Evolutionary conservation across 1,140 invertebrate genomes (phyloP), one percentile per base, ranked within the genome.

Genomic region (Papilio dardanus): DNA sequence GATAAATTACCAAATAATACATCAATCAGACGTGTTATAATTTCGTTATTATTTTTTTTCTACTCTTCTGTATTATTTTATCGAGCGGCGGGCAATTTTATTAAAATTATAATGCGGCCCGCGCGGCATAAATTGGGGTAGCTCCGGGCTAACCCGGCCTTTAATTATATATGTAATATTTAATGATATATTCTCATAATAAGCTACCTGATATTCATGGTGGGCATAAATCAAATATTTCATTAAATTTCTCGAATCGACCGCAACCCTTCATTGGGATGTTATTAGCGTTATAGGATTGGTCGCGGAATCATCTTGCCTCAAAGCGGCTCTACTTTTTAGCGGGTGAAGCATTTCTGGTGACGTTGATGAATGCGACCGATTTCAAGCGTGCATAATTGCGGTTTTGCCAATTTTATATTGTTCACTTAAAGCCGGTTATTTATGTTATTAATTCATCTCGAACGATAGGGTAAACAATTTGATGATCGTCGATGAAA

Each of bases 11-110:
- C 88, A 91, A 93, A 93, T 93, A 93, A 90, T 91, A 90, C 90
- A 92, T 92, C 90, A 91, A 92, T 92, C 90, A 92, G 90, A 92
- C 90, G 91, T 93, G 90, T 93, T 93, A 93, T 91, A 92, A 93
- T 92, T 92, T 87, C 83, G 79, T 83, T 86, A 83, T 85, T 84
- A 82, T 82, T 79, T 80, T 81, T 82, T 81, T 86, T 83, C 82
- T 78, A 80, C 79, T 76, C 81, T 79, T 50, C 30, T 62, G 78
- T 85, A 82, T 86, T 88, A 73, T 73, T 83, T 83, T 87, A 86
- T 88, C 80, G 86, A 81, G 74, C 81, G 81, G 77, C 83, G 81
- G 84, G 89, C 89, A 90, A 90, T 91, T 91, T 92, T 90, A 89
- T 92, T 89, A 90, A 91, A 92, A 91, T 92, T 91, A 91, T 89